These are phyloP conservation scores for Pitta sordida DNA, from an alignment of 2,113 vertebrate genomes.

Conservation along the genomic window DNA sequence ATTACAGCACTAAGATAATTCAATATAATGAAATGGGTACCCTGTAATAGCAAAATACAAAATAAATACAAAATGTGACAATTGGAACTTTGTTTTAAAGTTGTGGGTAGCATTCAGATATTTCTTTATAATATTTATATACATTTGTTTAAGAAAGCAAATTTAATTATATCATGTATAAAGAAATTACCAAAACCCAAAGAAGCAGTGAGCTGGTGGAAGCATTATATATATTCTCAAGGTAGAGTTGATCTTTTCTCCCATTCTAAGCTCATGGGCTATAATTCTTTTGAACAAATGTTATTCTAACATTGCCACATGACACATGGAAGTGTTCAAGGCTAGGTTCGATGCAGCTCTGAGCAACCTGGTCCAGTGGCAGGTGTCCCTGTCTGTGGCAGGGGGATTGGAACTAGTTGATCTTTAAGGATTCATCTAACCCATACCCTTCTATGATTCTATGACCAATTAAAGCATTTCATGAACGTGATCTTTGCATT, in stretches of 20 bases:
- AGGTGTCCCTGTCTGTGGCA: not conserved
- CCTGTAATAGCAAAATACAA: slow-evolving; percentile 13
- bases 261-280: not conserved
- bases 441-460: not conserved
- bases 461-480: not conserved
- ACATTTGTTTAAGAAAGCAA: not conserved
- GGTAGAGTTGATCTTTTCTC: not conserved
- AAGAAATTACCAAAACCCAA: not conserved
- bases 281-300: not conserved
- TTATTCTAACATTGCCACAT: not conserved
- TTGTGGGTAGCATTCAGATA: not conserved
- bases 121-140: not conserved
- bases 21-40: not conserved
- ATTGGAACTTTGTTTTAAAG: not conserved
- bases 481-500: not conserved
- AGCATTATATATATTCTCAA: not conserved
- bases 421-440: not conserved
- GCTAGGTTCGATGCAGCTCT: not conserved
- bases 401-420: not conserved
- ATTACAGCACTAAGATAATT: not conserved
- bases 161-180: not conserved
- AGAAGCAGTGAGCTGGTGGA: not conserved
- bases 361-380: not conserved
- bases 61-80: not conserved
- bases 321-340: not conserved